Evolutionary conservation across 2,113 vertebrate genomes (phyloP), one percentile per base, ranked within the genome.

Genomic region (Sula dactylatra): DNA sequence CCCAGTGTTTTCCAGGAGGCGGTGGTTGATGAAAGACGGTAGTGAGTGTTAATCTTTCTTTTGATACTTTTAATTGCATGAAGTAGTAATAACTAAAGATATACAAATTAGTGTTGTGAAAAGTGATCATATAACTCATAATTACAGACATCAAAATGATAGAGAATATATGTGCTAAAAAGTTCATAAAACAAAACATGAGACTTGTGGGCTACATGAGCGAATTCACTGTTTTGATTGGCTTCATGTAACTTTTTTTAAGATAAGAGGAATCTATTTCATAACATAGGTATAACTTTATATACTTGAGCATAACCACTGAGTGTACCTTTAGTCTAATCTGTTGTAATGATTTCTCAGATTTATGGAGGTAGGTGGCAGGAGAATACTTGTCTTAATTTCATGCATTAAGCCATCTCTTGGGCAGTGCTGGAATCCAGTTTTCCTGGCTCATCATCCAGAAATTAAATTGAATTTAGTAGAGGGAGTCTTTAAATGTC

Each of bases 1-100:
- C 98, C 99, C 87, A 98, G 98, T 80, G 97, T 99, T 89, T 99
- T 99, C 96, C 98, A 98, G 56, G 99, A 99, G 90, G 96, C 98
- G 3, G 98, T 99, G 2, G 98, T 99, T 16, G 98, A 99, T 96
- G 98, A 99, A 96, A 98, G 98, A 93, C 99, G 99, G 97, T 98
- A 99, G 99, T 99, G 97, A 98, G 99, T 98, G 40, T 97, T 97
- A 49, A 88, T 94, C 59, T 85, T 93, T 80, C 58, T 88, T 70
- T 89, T 64, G 38, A 70, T 77, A 73, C 61, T 6, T 88, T 87
- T 85, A 44, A 32, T 88, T 84, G 50, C 38, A 36, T 95, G 45
- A 78, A 83, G 27, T 92, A 65, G 32, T 67, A 82, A 61, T 42
- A 79, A 71, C 44, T 82, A 47, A 21, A 42, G 36, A 82, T 74